A percentile compares a stretch with the other conserved stretches of the same genome.
Conservation (phyloP, 2,797 vertebrate species). For the Sebastes steindachneri region DNA sequence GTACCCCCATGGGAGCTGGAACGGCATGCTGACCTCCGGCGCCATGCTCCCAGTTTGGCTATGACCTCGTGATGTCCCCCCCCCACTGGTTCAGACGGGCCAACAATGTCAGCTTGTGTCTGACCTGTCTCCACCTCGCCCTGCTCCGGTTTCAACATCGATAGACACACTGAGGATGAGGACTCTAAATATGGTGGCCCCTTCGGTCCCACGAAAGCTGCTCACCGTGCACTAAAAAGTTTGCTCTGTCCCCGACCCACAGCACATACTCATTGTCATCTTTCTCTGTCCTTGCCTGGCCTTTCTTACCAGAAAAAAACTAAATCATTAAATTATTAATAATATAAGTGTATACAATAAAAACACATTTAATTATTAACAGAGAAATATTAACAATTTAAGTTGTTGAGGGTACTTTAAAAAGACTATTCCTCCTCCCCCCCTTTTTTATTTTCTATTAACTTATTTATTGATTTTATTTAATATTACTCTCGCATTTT, state of each 20-base stretch:
- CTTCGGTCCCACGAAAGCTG: not conserved
- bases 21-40: constrained; percentile 45
- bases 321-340: not conserved
- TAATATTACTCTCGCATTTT: too few species aligned
- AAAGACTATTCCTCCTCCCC: not conserved
- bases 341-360: not conserved
- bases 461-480: too few species aligned
- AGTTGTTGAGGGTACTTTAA: not conserved
- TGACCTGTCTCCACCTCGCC: constrained; percentile 8
- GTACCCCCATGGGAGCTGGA: constrained; percentile 24
- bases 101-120: constrained; percentile 33
- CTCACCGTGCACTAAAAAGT: not conserved
- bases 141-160: constrained; percentile 35
- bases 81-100: constrained; percentile 32
- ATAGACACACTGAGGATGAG: not conserved
- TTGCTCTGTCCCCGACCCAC: not conserved
- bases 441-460: too few species aligned
- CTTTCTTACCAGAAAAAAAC: not conserved
- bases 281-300: not conserved
- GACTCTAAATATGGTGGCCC: constrained; percentile 10
- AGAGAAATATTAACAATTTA: not conserved
- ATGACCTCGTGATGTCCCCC: constrained; percentile 45
- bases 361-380: not conserved
- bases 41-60: constrained; percentile 38
- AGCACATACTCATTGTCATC: not conserved